Evolutionary conservation across 2,797 vertebrate species (phyloP), one percentile per base, ranked within the genome.

Genomic region (Delichon dasypus): DNA sequence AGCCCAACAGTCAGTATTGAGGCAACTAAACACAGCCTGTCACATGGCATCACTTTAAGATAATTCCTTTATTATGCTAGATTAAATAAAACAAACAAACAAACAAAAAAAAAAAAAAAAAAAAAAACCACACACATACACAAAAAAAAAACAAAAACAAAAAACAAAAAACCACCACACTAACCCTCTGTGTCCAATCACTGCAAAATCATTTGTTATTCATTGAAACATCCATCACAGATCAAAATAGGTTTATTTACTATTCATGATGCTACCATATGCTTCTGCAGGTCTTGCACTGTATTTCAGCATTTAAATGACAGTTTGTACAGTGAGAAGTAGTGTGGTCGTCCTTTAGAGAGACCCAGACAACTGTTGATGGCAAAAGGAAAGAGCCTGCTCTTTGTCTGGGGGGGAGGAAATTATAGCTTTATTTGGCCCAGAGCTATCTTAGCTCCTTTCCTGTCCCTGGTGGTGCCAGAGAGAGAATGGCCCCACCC

Each of bases 161-260:
- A 38, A 27, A 11, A n/a, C n/a, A n/a, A n/a, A n/a, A n/a, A 32
- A 51, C 5, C n/a, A 48, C 61, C 77, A 90, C 73, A 65, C 73
- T 60, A 91, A 82, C 73, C 90, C 70, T 74, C 70, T 74, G 34
- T 27, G 32, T 91, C 92, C 96, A 92, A 93, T 95, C 94, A 95
- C 78, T 58, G 70, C 51, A 68, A 89, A 92, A 81, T 96, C 84
- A 95, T 97, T 95, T 89, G 92, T 77, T 96, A 97, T 96, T 97
- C 93, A 96, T 92, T 93, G 92, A 95, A 96, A 94, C 90, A 93
- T 93, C 92, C 81, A 96, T 95, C 94, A 93, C 90, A 76, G 92
- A 95, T 97, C 95, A 97, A 97, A 97, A 96, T 85, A 96, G 92
- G 93, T 92, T 96, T 65, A 94, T 95, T 95, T 96, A 68, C 81